A percentile compares a stretch with the other conserved stretches of the same genome.
Evolutionary conservation across 2,797 vertebrate species (phyloP).

Genomic region (Tenualosa thibaudeaui): DNA sequence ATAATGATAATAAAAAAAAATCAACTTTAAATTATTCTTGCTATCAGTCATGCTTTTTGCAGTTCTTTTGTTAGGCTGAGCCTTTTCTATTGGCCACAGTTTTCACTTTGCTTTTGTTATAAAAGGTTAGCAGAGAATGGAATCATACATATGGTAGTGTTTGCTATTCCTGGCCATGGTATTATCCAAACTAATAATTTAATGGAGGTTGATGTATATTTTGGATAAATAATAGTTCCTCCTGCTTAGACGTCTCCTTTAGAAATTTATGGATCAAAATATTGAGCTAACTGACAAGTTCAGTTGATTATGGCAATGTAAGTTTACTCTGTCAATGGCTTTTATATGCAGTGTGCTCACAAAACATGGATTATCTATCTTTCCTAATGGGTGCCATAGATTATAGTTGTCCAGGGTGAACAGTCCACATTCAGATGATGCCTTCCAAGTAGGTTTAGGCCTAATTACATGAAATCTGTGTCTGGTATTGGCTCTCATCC

Average conservation of each 20-base stretch:
- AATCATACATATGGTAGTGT: not conserved
- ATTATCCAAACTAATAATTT: not conserved
- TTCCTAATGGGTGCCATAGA: not conserved
- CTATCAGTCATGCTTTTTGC: constrained; percentile 1
- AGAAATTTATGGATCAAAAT: constrained; percentile 4
- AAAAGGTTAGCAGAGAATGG: not conserved
- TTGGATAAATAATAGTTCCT: not conserved
- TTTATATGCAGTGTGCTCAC: not conserved
- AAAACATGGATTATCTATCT: constrained; percentile 31
- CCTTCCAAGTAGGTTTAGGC: not conserved
- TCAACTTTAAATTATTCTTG: not conserved
- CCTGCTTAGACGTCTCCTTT: not conserved
- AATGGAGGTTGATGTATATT: not conserved
- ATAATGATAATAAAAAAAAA: not conserved
- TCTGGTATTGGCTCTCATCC: not conserved
- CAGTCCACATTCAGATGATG: not conserved
- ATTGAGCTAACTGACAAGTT: not conserved
- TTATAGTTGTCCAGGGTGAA: not conserved
- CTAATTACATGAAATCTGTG: not conserved
- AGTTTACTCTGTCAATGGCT: constrained; percentile 21
- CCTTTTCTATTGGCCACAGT: not conserved
- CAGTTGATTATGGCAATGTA: not conserved
- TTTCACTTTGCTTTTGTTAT: not conserved
- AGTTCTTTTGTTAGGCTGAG: not conserved
- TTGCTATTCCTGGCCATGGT: constrained; percentile 1